Evolutionary conservation across 2,113 vertebrate species (phyloP).

Genomic region (Vulpes ferrilata): DNA sequence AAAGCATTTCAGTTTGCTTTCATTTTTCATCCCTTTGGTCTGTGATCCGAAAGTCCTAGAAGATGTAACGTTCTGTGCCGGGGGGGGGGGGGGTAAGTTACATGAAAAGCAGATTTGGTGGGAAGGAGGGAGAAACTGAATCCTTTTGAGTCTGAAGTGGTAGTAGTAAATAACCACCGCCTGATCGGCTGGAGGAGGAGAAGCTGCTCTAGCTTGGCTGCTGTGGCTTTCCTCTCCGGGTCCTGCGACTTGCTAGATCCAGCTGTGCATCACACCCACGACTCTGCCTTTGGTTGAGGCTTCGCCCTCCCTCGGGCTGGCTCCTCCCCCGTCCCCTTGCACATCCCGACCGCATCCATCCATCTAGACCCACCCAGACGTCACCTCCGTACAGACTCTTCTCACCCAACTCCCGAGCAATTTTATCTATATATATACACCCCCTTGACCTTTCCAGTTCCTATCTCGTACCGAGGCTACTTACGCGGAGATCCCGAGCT

Average conservation of each 20-base stretch:
- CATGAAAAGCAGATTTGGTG: background rate
- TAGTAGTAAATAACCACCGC: background rate
- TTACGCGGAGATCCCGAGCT: conserved; percentile 64
- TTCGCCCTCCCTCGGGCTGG: background rate
- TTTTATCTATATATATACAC: background rate
- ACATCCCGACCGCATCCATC: background rate
- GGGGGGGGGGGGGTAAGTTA: background rate
- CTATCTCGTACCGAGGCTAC: conserved; percentile 33
- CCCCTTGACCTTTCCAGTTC: background rate
- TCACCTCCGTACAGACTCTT: background rate
- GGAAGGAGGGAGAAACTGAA: background rate
- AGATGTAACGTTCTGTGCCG: background rate
- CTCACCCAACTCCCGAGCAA: conserved; percentile 5
- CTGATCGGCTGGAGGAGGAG: background rate
- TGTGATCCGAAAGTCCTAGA: background rate
- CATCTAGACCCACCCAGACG: background rate
- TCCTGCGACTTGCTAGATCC: background rate
- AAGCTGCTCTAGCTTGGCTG: background rate
- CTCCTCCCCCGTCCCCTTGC: background rate
- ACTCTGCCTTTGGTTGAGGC: background rate
- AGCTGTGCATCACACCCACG: background rate
- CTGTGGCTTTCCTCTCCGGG: background rate
- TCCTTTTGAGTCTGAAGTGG: background rate
- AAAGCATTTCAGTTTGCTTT: conserved; percentile 44
- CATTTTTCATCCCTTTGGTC: conserved; percentile 20